These are phyloP conservation scores for Halcyon leucocephala DNA, from an alignment of 2,797 vertebrate genomes.

Conservation along the genomic window DNA sequence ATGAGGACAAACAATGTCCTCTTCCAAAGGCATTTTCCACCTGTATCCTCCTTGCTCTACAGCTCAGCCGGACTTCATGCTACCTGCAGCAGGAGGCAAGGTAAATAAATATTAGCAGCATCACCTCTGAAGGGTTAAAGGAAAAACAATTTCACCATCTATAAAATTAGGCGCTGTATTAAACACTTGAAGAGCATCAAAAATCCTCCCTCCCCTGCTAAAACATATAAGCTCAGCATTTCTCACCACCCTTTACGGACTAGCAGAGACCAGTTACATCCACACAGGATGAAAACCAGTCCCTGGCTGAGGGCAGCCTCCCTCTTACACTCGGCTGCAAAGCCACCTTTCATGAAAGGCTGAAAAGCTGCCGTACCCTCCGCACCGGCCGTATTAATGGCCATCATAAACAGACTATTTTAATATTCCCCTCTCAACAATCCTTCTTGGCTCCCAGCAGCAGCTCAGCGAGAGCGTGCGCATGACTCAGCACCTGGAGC, in stretches of 20 bases:
- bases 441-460: conserved; percentile 6
- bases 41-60: not conserved
- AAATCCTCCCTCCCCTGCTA: not conserved
- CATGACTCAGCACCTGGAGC: conserved; percentile 61
- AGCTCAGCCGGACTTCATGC: conserved; percentile 23
- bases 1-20: conserved; percentile 37
- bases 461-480: not conserved
- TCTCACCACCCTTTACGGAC: not conserved
- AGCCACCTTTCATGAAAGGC: not conserved
- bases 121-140: not conserved
- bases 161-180: not conserved
- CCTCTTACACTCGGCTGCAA: not conserved
- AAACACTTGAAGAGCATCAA: not conserved
- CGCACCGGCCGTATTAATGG: not conserved
- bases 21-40: conserved; percentile 51
- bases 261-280: not conserved
- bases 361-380: not conserved
- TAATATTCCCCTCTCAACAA: conserved; percentile 42
- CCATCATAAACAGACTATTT: conserved; percentile 30
- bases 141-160: not conserved
- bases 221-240: not conserved
- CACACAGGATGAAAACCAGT: not conserved
- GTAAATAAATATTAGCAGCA: not conserved
- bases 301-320: not conserved
- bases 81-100: not conserved